Base-by-base conservation (phyloP, 2,888 invertebrate genomes). In the Abscondita cerata region DNA sequence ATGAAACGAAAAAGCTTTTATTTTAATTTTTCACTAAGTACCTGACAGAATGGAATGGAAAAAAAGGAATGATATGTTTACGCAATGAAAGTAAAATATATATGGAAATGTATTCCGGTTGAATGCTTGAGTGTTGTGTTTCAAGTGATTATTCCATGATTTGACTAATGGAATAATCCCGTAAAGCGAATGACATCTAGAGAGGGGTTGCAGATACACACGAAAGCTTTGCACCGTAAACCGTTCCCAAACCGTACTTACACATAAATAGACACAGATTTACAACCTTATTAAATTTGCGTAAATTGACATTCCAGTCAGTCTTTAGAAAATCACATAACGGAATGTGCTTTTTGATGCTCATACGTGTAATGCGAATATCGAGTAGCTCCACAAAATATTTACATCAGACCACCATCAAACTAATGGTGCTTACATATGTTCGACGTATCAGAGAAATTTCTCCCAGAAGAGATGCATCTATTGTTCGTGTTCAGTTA, bases 141-240 rank as follows among this genome's bases (percentile, higher is more conserved):
- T 70, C 68, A 68, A 64, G 70, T 69, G 72, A 74, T 73, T 74
- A 74, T 74, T 73, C 73, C 71, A 69, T 68, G 72, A 73, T 73
- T 72, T 72, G 71, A 73, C 74, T 74, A 73, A 74, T 73, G 74
- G 74, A 73, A 74, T 74, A 74, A 74, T 72, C 74, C 70, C 67
- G 64, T 74, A 74, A 73, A 72, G 68, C 72, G 65, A 64, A 66
- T 69, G 69, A 70, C 69, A 70, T 69, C 68, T 65, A 69, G 69
- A 66, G 65, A 61, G 52, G 68, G 70, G 70, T 72, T 70, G 68
- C 59, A 64, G 64, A 63, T 51, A 59, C 63, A 63, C 47, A 46
- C 46, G 40, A 62, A 55, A 44, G 59, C 59, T 56, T 55, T 57
- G 52, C 47, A 52, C 53, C 36, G 38, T 62, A 57, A 57, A 51